Conservation (phyloP, 2,888 invertebrate species). For the Dryobota labecula region DNA sequence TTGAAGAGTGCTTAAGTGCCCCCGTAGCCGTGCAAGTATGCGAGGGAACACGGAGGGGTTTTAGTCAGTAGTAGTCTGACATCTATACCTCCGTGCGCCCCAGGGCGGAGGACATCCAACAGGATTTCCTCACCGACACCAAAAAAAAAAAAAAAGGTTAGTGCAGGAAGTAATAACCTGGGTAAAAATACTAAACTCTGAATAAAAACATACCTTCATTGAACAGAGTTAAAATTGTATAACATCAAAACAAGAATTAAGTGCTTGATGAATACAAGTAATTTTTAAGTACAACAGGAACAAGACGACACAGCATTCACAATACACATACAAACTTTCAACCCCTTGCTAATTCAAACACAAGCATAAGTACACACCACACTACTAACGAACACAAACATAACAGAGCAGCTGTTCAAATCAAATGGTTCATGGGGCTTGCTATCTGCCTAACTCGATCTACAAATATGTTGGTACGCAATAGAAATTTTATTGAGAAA, state of each 20-base stretch:
- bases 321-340: conserved; percentile 16
- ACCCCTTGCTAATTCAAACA: conserved; percentile 19
- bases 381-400: conserved; percentile 28
- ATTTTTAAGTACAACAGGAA: not conserved
- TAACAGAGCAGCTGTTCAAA: conserved; percentile 67
- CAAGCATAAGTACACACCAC: conserved; percentile 9
- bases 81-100: no score
- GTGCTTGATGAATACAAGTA: not conserved
- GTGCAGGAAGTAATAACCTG: no score
- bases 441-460: not conserved
- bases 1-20: no score
- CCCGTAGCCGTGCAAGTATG: no score
- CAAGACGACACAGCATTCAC: not conserved
- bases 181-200: no score
- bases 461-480: not conserved
- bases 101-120: no score
- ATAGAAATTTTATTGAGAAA: not conserved
- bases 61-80: no score
- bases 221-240: not conserved
- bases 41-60: no score
- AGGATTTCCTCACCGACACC: no score
- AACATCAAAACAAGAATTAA: not conserved
- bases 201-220: not conserved
- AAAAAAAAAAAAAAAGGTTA: no score
- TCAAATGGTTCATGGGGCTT: conserved; percentile 55